These are phyloP conservation scores for Dunckerocampus dactyliophorus DNA, from an alignment of 2,113 vertebrate species.

Conservation along the genomic window DNA sequence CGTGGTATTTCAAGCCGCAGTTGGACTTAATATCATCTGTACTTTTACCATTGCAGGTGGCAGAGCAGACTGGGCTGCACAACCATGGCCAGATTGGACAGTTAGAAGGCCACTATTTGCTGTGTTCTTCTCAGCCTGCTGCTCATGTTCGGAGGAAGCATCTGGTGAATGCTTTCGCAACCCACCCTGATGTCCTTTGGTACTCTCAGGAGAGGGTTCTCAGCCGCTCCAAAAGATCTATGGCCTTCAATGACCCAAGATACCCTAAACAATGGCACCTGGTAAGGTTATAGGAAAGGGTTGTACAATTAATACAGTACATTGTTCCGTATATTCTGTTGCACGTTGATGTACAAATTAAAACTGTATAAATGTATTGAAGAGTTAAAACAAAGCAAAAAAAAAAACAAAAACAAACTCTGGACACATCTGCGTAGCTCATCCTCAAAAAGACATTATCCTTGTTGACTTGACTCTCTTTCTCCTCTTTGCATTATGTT, in stretches of 20 bases:
- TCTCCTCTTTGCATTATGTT: background rate
- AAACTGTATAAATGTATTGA: background rate
- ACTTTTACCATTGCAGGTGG: constrained; percentile 65
- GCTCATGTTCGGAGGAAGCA: constrained; percentile 21
- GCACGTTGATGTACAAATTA: background rate
- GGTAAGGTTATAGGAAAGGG: constrained; percentile 71
- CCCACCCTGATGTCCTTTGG: constrained; percentile 84
- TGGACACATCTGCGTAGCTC: background rate
- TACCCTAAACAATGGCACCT: constrained; percentile 94
- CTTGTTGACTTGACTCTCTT: background rate
- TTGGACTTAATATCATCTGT: background rate
- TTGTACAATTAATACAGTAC: background rate
- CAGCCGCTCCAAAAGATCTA: constrained; percentile 83
- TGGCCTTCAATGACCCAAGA: constrained; percentile 92
- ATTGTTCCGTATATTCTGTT: background rate
- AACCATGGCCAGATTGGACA: constrained; percentile 90
- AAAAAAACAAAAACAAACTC: too few species aligned
- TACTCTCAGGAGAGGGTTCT: constrained; percentile 84
- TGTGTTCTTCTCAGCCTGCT: constrained; percentile 56
- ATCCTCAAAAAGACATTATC: background rate
- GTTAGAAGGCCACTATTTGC: constrained; percentile 85
- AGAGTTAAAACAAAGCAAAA: background rate
- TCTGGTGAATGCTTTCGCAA: constrained; percentile 70
- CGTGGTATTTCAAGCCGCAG: background rate
- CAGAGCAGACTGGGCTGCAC: constrained; percentile 77